phyloP scores from a whole-genome alignment of 2,888 invertebrate species.

The Pollenia angustigena region DNA sequence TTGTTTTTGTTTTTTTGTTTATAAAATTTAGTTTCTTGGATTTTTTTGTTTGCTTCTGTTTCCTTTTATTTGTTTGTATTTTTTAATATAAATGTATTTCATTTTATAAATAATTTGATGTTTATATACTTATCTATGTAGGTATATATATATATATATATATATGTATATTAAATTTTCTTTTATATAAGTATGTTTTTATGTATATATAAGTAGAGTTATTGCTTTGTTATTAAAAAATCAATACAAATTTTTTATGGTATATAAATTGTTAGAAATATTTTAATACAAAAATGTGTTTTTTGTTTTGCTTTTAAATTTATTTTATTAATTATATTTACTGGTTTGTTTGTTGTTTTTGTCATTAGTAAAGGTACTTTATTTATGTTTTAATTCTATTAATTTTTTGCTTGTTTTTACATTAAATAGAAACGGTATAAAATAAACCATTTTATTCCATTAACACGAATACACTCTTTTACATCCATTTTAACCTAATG shows the following conservation, averaged over 20 bases:
- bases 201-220: slow-evolving; percentile 77
- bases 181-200: slow-evolving; percentile 48
- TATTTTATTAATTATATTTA: slow-evolving; percentile 28
- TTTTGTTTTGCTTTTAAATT: slow-evolving; percentile 29
- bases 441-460: slow-evolving; percentile 25
- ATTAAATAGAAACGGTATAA: slow-evolving; percentile 60
- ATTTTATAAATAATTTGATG: slow-evolving; percentile 51
- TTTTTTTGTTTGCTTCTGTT: slow-evolving; percentile 18
- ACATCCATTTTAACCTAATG: neutral
- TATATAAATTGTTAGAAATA: slow-evolving; percentile 76
- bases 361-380: slow-evolving; percentile 70
- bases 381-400: slow-evolving; percentile 52
- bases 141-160: slow-evolving; percentile 14
- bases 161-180: slow-evolving; percentile 36
- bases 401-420: slow-evolving; percentile 25
- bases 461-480: slow-evolving; percentile 31
- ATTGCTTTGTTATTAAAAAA: slow-evolving; percentile 81
- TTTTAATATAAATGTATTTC: slow-evolving; percentile 6
- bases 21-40: slow-evolving; percentile 43
- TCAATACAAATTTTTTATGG: slow-evolving; percentile 80
- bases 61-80: neutral
- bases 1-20: slow-evolving; percentile 25
- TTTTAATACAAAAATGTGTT: slow-evolving; percentile 71
- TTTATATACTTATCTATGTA: neutral
- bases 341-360: slow-evolving; percentile 52